These are phyloP conservation scores for Ophiothrix spiculata DNA, from an alignment of 35 echinoderm and acorn worm genomes.

Conservation along the genomic window DNA sequence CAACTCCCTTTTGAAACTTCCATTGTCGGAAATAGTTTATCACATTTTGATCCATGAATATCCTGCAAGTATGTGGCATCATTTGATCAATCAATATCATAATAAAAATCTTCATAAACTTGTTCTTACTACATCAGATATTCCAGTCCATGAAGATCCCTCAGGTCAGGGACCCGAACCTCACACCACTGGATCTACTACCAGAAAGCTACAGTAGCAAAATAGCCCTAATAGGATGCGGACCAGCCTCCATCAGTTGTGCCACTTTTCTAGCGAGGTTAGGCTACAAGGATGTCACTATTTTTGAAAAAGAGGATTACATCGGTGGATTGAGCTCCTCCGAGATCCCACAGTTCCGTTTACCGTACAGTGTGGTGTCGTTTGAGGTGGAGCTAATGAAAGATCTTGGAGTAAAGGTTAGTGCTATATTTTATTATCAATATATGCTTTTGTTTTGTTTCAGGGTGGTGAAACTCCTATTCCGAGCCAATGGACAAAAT, in stretches of 20 bases:
- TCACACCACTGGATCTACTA: constrained; percentile 54
- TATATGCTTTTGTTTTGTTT: not conserved
- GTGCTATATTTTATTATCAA: too few species aligned
- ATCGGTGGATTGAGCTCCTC: constrained; percentile 94
- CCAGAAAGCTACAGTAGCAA: constrained; percentile 67
- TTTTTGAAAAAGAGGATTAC: constrained; percentile 93
- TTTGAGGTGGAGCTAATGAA: constrained; percentile 98
- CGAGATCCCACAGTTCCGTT: constrained; percentile 94
- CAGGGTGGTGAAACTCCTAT: too few species aligned
- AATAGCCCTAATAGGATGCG: constrained; percentile 89
- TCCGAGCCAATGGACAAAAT: too few species aligned
- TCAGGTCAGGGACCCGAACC: constrained; percentile 73
- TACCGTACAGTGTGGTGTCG: constrained; percentile 76
- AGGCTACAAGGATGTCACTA: constrained; percentile 79
- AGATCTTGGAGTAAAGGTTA: constrained; percentile 93
- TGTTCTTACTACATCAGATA: constrained; percentile 38
- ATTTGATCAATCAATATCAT: too few species aligned
- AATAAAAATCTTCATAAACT: too few species aligned
- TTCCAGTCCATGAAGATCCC: constrained; percentile 93
- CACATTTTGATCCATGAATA: too few species aligned
- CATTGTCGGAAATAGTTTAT: too few species aligned
- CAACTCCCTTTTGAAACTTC: too few species aligned
- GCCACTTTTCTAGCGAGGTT: constrained; percentile 94
- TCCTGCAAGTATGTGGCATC: too few species aligned
- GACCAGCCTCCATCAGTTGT: constrained; percentile 91